These are phyloP conservation scores for Ceuthmochares aereus DNA, from an alignment of 2,113 vertebrate species.

Conservation along the genomic window DNA sequence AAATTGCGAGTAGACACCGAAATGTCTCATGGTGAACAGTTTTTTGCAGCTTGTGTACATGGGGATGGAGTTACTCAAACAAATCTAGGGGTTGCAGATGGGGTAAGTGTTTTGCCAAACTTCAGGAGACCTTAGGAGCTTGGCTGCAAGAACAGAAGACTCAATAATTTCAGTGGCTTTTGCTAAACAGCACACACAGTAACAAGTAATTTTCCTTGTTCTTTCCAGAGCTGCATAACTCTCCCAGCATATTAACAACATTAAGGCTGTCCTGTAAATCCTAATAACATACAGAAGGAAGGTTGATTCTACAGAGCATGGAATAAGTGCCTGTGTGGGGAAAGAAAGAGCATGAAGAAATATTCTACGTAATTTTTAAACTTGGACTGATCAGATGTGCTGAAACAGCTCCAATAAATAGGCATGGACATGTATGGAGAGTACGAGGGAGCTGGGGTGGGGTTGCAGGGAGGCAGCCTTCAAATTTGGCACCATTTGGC, in stretches of 20 bases:
- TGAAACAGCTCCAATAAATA: neutral
- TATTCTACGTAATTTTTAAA: neutral
- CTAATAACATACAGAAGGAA: neutral
- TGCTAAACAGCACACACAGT: neutral
- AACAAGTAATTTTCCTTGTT: neutral
- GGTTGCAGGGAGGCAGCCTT: neutral
- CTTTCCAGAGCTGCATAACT: neutral
- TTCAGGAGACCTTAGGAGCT: neutral
- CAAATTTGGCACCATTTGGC: neutral
- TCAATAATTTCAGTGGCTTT: neutral
- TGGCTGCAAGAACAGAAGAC: neutral
- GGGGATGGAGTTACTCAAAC: neutral
- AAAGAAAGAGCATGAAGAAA: neutral
- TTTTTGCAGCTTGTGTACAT: neutral
- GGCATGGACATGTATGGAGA: accelerated
- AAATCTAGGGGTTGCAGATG: neutral
- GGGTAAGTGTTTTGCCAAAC: neutral
- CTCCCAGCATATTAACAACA: neutral
- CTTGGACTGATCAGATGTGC: neutral
- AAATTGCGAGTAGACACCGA: neutral
- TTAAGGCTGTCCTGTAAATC: neutral
- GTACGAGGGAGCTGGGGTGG: neutral
- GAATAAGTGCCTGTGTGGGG: neutral
- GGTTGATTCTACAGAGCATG: neutral
- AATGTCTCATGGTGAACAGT: neutral